phyloP scores from a whole-genome alignment of 2,797 vertebrate genomes.

The Catostomus latipinnis region DNA sequence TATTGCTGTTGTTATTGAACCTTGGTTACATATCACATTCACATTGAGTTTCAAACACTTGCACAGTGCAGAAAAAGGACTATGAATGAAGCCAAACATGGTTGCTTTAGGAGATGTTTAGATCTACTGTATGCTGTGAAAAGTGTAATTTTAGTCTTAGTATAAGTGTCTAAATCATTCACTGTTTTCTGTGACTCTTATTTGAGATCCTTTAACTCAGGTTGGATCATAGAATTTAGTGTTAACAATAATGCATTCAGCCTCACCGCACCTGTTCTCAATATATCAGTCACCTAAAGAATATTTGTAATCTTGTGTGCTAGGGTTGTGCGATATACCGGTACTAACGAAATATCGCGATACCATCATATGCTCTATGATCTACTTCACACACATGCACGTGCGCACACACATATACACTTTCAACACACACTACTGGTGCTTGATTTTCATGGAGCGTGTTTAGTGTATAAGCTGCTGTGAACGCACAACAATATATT shows the following conservation, averaged over 20 bases:
- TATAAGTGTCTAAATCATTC: conserved; percentile 42
- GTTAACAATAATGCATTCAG: conserved; percentile 47
- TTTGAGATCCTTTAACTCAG: conserved; percentile 27
- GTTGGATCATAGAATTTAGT: conserved; percentile 14
- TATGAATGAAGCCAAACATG: conserved; percentile 42
- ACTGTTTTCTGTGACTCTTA: conserved; percentile 44
- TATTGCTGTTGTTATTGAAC: conserved; percentile 44
- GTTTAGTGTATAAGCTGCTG: too few species aligned
- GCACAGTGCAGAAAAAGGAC: conserved; percentile 19
- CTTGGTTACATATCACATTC: conserved; percentile 44
- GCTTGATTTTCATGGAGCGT: too few species aligned
- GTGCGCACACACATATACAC: too few species aligned
- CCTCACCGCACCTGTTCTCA: conserved; percentile 72
- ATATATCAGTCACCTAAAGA: conserved; percentile 65
- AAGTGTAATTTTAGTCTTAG: conserved; percentile 35
- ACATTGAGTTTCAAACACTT: conserved; percentile 44
- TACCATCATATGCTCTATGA: too few species aligned
- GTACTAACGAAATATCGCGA: too few species aligned
- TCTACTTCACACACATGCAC: too few species aligned
- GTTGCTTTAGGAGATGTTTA: conserved; percentile 34
- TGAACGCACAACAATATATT: too few species aligned
- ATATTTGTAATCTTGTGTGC: conserved; percentile 36
- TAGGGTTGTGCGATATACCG: too few species aligned
- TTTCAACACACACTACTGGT: too few species aligned
- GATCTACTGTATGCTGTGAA: conserved; percentile 17